Conservation (phyloP, 2,888 invertebrate species). For the Vesta saturnalis region DNA sequence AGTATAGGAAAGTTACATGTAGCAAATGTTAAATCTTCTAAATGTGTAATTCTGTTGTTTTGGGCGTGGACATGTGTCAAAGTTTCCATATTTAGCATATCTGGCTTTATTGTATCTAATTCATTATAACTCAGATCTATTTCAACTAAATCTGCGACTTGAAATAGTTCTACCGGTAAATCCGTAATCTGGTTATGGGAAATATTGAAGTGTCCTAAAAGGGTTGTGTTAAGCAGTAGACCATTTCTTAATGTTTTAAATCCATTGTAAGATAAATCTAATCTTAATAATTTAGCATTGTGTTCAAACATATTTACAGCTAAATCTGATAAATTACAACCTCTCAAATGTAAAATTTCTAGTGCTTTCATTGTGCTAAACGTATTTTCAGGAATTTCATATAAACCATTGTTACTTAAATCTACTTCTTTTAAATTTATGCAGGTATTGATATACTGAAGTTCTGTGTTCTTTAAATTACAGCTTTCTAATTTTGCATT, state of each 20-base stretch:
- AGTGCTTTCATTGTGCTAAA: conserved; percentile 35
- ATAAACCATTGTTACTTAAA: background rate
- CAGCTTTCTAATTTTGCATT: background rate
- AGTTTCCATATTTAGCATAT: conserved; percentile 40
- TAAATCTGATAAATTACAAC: conserved; percentile 39
- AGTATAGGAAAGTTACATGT: conserved; percentile 31
- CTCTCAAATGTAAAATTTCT: conserved; percentile 34
- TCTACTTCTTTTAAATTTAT: background rate
- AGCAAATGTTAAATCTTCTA: conserved; percentile 38
- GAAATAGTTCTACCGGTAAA: conserved; percentile 41
- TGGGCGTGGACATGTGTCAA: conserved; percentile 37
- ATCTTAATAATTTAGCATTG: conserved; percentile 33
- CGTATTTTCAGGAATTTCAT: conserved; percentile 38
- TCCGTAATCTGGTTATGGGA: conserved; percentile 40
- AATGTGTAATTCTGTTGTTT: conserved; percentile 42
- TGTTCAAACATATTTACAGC: conserved; percentile 39
- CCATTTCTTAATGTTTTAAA: conserved; percentile 39
- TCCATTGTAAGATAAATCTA: conserved; percentile 42
- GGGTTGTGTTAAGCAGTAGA: conserved; percentile 33
- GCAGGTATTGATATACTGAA: background rate
- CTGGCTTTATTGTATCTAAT: conserved; percentile 33
- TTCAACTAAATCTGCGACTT: conserved; percentile 34
- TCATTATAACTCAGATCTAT: conserved; percentile 47
- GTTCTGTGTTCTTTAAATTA: conserved; percentile 28
- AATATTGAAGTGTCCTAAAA: conserved; percentile 40